Conservation (phyloP, 2,888 invertebrate species). For the Periphyllus acericola region DNA sequence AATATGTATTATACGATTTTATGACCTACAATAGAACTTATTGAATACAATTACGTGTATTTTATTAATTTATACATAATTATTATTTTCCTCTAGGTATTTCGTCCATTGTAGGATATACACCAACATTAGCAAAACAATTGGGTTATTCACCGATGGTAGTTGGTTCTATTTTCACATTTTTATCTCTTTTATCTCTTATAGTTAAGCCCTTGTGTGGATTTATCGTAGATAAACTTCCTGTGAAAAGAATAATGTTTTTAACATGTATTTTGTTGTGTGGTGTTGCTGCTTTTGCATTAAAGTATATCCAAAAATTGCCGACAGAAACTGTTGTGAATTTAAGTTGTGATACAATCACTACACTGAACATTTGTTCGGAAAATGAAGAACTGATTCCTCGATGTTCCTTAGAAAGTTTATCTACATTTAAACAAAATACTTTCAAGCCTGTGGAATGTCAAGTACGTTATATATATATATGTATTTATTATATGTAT, state of each 20-base stretch:
- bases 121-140: constrained; percentile 78
- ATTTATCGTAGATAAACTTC: constrained; percentile 80
- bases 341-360: constrained; percentile 9
- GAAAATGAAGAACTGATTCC: neutral
- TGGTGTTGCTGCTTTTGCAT: constrained; percentile 16
- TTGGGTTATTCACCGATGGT: constrained; percentile 82
- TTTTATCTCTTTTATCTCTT: constrained; percentile 82
- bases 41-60: neutral
- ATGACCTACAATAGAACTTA: too few species aligned
- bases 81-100: constrained; percentile 74
- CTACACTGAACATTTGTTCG: constrained; percentile 8
- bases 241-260: constrained; percentile 80
- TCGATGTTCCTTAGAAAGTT: neutral
- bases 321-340: neutral
- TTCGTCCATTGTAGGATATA: constrained; percentile 81
- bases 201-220: constrained; percentile 85
- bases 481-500: too few species aligned
- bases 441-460: neutral
- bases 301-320: constrained; percentile 16
- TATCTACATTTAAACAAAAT: neutral
- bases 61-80: too few species aligned
- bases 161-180: constrained; percentile 82
- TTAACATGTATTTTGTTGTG: constrained; percentile 26
- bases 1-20: too few species aligned
- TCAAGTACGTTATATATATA: constrained; percentile 14